Evolutionary conservation across 2,113 vertebrate species (phyloP).

Genomic region (Apteryx owenii): DNA sequence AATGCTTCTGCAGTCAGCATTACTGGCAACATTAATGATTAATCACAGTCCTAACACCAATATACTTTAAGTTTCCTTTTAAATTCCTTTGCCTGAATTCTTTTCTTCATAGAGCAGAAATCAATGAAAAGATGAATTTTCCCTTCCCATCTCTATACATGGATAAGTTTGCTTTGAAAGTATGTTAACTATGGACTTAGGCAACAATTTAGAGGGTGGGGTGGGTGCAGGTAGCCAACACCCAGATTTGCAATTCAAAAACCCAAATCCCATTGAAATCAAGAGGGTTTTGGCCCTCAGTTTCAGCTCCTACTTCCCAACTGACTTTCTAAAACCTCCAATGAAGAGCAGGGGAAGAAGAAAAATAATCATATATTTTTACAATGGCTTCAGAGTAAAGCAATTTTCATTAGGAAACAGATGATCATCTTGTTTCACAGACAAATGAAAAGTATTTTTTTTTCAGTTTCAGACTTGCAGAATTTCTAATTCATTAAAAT

Average conservation of each 20-base stretch:
- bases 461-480: not conserved
- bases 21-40: not conserved
- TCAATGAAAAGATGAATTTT: not conserved
- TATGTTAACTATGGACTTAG: not conserved
- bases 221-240: not conserved
- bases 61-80: not conserved
- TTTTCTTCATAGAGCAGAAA: not conserved
- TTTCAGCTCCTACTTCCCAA: not conserved
- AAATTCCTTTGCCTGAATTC: not conserved
- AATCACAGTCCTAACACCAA: not conserved
- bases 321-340: not conserved
- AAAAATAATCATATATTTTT: not conserved
- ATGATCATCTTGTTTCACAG: not conserved
- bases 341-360: not conserved
- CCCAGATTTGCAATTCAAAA: not conserved
- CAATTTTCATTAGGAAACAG: not conserved
- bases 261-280: not conserved
- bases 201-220: no score
- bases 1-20: not conserved
- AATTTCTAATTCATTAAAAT: not conserved
- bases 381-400: not conserved
- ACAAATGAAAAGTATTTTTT: not conserved
- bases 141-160: not conserved
- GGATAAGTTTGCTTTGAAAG: not conserved
- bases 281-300: not conserved